Conservation (phyloP, 2,797 vertebrate genomes). For the Adelosebastes latens region DNA sequence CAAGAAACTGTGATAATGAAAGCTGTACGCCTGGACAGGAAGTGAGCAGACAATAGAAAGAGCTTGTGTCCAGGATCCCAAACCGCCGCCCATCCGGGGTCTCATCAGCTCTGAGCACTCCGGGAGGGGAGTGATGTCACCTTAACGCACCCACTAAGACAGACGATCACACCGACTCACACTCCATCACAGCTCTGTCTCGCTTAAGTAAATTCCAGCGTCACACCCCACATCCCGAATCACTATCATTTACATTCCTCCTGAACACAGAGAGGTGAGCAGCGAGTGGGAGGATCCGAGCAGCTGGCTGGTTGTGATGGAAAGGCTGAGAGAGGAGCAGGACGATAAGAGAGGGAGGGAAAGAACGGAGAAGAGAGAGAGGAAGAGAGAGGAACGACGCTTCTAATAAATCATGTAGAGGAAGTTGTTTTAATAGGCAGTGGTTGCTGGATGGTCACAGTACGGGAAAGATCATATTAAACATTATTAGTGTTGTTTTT, state of each 20-base stretch:
- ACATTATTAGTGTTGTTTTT: background rate
- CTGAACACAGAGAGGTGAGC: slow-evolving; percentile 41
- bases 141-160: slow-evolving; percentile 13
- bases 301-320: slow-evolving; percentile 38
- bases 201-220: slow-evolving; percentile 53
- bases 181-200: slow-evolving; percentile 35
- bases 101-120: slow-evolving; percentile 39
- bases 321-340: slow-evolving; percentile 36
- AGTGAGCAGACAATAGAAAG: slow-evolving; percentile 58
- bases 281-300: slow-evolving; percentile 46
- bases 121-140: slow-evolving; percentile 63
- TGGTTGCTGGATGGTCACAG: background rate
- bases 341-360: slow-evolving; percentile 6
- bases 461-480: background rate
- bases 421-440: slow-evolving; percentile 20
- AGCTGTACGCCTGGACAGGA: slow-evolving; percentile 46
- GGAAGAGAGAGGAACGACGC: background rate
- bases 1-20: slow-evolving; percentile 48
- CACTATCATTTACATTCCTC: slow-evolving; percentile 72
- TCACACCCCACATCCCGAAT: slow-evolving; percentile 59
- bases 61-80: slow-evolving; percentile 44
- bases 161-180: slow-evolving; percentile 1
- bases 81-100: slow-evolving; percentile 4
- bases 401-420: slow-evolving; percentile 21
- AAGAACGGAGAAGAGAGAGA: background rate